Percentiles rank a stretch among this genome's conserved stretches.
Conservation (phyloP, 30 jellyfish, hydroid and myxozoan genomes). For the Chrysaora quinquecirrha region DNA sequence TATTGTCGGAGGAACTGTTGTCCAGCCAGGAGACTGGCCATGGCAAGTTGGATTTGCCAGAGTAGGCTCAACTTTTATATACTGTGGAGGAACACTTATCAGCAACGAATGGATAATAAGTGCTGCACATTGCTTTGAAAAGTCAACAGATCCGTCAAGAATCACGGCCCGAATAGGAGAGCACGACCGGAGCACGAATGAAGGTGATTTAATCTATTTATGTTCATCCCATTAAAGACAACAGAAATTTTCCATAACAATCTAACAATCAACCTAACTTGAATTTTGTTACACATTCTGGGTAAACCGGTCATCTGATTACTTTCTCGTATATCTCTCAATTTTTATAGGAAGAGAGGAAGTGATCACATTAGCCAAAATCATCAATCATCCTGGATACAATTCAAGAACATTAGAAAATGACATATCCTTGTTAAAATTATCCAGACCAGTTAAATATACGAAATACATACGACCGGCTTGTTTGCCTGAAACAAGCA, state of each 20-base stretch:
- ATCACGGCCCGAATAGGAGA: constrained; percentile 62
- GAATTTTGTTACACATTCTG: no score
- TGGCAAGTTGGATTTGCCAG: constrained; percentile 70
- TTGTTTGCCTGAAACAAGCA: constrained; percentile 19
- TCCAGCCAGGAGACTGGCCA: constrained; percentile 70
- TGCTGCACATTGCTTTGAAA: constrained; percentile 63
- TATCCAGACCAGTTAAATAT: constrained; percentile 24
- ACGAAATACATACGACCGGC: constrained; percentile 63
- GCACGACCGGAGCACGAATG: constrained; percentile 34
- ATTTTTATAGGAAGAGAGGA: constrained; percentile 22
- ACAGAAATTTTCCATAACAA: no score
- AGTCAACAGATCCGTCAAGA: neutral
- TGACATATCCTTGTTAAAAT: constrained; percentile 51
- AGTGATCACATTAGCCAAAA: constrained; percentile 2
- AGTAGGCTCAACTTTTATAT: constrained; percentile 34
- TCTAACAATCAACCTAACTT: no score
- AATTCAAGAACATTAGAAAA: constrained; percentile 9
- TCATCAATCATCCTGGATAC: constrained; percentile 37
- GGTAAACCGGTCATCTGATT: no score
- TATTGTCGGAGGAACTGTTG: constrained; percentile 59
- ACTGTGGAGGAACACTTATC: constrained; percentile 65
- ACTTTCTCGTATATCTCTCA: no score
- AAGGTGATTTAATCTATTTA: constrained; percentile 15
- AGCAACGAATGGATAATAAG: constrained; percentile 48
- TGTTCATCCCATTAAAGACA: no score